Base-by-base conservation (phyloP, 2,888 invertebrate species). In the Trichogramma dendrolimi region DNA sequence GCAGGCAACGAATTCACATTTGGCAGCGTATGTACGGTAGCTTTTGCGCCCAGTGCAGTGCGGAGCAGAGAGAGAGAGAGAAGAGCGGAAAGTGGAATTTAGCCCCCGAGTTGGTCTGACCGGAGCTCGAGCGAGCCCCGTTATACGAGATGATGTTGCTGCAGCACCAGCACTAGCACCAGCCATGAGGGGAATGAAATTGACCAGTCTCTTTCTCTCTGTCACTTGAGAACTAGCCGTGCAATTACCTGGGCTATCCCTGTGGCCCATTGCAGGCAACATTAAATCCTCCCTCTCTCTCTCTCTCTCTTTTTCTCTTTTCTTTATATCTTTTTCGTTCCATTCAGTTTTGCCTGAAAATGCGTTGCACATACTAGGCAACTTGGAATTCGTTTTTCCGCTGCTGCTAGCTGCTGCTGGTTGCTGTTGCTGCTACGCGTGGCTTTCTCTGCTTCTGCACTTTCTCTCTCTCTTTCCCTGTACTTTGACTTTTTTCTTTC, bases 201-300 rank as follows among this genome's bases (percentile, higher is more conserved):
- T 73, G 72, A 73, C 73, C 73, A 68, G 67, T 68, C 70, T 68
- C 71, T 69, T 69, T 68, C 70, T 68, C 71, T 69, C 69, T 70
- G 72, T 68, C 73, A 73, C 73, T 73, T 71, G 73, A 73, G 70
- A 66, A 70, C 71, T 71, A 65, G 65, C 63, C 70, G 69, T 65
- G 71, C 72, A 73, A 73, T 73, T 73, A 73, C 73, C 68, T 71
- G 69, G 14, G 43, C 62, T 62, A 70, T 72, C 69, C 72, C 69
- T 64, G 68, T 65, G 70, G 70, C 71, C 70, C 72, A 67, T 72
- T 72, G 71, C 71, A 67, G 66, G 67, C 64, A 61, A 62, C 65
- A 61, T 63, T 67, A 67, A 62, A 60, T 58, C 55, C 61, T 42
- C 55, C 61, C 38, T 27, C 39, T 41, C 27, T 39, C 40, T 42